These are phyloP conservation scores for Pristionchus japonicus DNA, from an alignment of 2,888 invertebrate genomes.

Conservation along the genomic window DNA sequence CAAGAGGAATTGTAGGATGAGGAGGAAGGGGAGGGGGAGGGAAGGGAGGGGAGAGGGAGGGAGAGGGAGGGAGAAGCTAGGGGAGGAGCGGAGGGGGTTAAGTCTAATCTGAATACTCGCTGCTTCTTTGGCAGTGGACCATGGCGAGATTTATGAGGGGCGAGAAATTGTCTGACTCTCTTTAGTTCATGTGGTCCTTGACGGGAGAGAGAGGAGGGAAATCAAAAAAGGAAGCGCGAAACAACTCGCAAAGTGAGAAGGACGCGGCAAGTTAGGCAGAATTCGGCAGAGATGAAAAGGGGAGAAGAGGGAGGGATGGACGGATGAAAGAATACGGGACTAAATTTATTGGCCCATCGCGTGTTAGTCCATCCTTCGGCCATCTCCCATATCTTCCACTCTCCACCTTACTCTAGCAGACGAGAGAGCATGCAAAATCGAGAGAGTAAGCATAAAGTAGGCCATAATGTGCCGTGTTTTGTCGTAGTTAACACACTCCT, in stretches of 20 bases:
- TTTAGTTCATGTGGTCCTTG: too few relatives aligned
- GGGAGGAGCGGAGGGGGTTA: not conserved
- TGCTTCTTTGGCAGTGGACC: constrained; percentile 23
- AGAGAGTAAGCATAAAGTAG: not conserved
- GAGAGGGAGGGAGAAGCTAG: not conserved
- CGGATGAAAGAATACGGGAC: constrained; percentile 9
- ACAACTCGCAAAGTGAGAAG: not conserved
- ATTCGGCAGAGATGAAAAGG: not conserved
- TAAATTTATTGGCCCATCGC: constrained; percentile 35
- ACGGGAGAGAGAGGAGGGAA: too few relatives aligned
- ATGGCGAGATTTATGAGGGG: constrained; percentile 2
- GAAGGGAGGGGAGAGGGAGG: not conserved
- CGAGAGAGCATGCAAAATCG: not conserved
- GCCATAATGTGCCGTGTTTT: constrained; percentile 31
- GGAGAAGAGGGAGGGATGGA: not conserved
- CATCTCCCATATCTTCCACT: not conserved
- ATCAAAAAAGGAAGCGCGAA: not conserved
- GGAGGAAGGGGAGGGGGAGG: not conserved
- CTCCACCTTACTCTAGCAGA: not conserved
- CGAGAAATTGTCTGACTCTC: too few relatives aligned
- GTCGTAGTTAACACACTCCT: constrained; percentile 31
- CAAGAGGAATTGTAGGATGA: constrained; percentile 28
- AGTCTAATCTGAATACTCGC: constrained; percentile 18
- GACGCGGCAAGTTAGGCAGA: not conserved
- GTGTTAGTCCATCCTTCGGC: not conserved